Conservation (phyloP, 2,888 invertebrate genomes). For the Folsomia manolachei region DNA sequence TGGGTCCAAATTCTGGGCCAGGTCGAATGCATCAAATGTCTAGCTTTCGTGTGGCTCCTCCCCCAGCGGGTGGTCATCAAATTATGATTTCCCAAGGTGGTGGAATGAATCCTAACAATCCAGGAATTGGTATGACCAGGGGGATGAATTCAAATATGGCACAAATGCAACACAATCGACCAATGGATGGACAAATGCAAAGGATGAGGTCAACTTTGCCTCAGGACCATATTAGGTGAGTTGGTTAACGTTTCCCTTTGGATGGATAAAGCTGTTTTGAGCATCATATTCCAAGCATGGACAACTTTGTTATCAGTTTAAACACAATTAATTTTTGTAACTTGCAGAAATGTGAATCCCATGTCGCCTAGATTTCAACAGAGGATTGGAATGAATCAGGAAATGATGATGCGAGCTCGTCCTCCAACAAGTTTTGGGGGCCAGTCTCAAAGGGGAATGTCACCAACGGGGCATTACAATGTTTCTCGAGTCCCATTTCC, state of each 20-base stretch:
- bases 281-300: neutral
- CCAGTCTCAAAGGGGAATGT: conserved; percentile 33
- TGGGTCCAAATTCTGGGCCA: neutral
- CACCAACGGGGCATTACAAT: conserved; percentile 34
- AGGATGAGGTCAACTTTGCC: conserved; percentile 39
- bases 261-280: too few species aligned
- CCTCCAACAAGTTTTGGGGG: conserved; percentile 39
- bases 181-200: conserved; percentile 38
- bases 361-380: conserved; percentile 39
- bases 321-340: too few species aligned
- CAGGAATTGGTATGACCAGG: conserved; percentile 42
- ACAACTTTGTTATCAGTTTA: neutral
- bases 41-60: conserved; percentile 42
- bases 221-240: conserved; percentile 43
- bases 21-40: conserved; percentile 28
- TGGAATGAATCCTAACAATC: conserved; percentile 25
- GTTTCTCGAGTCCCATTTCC: conserved; percentile 45
- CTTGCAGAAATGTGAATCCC: conserved; percentile 15
- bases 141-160: conserved; percentile 42
- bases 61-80: conserved; percentile 31
- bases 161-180: conserved; percentile 43
- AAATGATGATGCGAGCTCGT: conserved; percentile 43
- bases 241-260: neutral
- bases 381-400: conserved; percentile 44
- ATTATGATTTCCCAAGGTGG: conserved; percentile 35